A percentile compares a stretch with the other conserved stretches of the same genome.
Evolutionary conservation across 2,113 vertebrate species (phyloP).

Genomic region (Scomber colias): DNA sequence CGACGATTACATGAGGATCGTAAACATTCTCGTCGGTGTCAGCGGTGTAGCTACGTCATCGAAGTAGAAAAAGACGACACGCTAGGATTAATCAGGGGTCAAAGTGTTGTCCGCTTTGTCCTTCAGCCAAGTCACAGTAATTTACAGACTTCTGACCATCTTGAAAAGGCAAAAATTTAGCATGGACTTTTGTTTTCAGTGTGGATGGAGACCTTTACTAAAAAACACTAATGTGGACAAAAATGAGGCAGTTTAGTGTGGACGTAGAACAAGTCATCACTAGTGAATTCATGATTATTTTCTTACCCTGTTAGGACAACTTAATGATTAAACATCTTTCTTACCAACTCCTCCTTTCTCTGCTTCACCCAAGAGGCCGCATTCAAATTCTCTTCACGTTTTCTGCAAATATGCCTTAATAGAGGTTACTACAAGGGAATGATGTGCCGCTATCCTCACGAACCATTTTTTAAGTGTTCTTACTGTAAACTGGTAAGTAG

Average conservation of each 20-base stretch:
- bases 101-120: too few relatives aligned
- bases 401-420: constrained; percentile 70
- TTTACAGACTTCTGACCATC: too few relatives aligned
- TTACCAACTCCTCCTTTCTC: not conserved
- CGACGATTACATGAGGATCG: too few relatives aligned
- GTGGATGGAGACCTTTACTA: not conserved
- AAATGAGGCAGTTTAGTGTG: constrained; percentile 2
- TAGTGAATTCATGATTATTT: too few relatives aligned
- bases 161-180: too few relatives aligned
- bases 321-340: not conserved
- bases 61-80: too few relatives aligned
- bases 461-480: constrained; percentile 74
- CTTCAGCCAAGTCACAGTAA: too few relatives aligned
- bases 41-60: too few relatives aligned
- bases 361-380: not conserved
- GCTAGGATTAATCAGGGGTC: too few relatives aligned
- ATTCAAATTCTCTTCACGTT: constrained; percentile 18
- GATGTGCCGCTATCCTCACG: constrained; percentile 39
- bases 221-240: not conserved
- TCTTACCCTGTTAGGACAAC: not conserved
- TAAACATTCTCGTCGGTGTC: too few relatives aligned
- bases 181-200: not conserved
- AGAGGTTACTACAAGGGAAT: constrained; percentile 43
- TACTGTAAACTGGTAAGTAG: constrained; percentile 53
- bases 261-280: not conserved